Conservation (phyloP, 1,140 invertebrate species). For the Drosophila funebris region DNA sequence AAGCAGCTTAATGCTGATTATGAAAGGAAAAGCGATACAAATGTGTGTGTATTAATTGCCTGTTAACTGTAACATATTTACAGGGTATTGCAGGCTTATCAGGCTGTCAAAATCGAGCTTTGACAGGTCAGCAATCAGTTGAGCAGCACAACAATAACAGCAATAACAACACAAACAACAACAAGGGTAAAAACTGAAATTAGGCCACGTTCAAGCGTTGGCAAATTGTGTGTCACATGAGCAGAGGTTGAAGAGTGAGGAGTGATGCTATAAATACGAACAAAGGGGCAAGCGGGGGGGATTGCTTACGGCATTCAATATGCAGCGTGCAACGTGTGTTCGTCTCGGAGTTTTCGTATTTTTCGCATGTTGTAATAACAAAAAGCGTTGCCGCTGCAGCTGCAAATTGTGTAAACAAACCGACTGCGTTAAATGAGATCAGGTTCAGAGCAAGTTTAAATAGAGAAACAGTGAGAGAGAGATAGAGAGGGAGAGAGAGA, state of each 20-base stretch:
- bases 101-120: constrained; percentile 48
- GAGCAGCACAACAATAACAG: constrained; percentile 20
- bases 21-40: no score
- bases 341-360: constrained; percentile 49
- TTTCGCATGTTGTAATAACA: constrained; percentile 65
- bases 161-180: neutral
- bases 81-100: constrained; percentile 29
- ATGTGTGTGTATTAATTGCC: no score
- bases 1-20: neutral
- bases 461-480: neutral
- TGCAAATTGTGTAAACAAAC: constrained; percentile 62
- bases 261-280: no score
- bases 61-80: neutral
- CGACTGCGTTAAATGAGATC: constrained; percentile 70
- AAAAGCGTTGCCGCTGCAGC: constrained; percentile 37
- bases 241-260: neutral
- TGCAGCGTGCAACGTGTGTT: constrained; percentile 24
- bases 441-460: constrained; percentile 44
- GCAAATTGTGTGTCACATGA: constrained; percentile 42
- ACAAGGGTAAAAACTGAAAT: constrained; percentile 45
- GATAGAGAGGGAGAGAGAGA: neutral
- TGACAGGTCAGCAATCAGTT: constrained; percentile 25
- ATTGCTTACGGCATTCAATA: constrained; percentile 51
- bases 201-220: constrained; percentile 60
- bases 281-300: no score